phyloP scores from a whole-genome alignment of 2,797 vertebrate genomes.

The Neostethus bicornis region DNA sequence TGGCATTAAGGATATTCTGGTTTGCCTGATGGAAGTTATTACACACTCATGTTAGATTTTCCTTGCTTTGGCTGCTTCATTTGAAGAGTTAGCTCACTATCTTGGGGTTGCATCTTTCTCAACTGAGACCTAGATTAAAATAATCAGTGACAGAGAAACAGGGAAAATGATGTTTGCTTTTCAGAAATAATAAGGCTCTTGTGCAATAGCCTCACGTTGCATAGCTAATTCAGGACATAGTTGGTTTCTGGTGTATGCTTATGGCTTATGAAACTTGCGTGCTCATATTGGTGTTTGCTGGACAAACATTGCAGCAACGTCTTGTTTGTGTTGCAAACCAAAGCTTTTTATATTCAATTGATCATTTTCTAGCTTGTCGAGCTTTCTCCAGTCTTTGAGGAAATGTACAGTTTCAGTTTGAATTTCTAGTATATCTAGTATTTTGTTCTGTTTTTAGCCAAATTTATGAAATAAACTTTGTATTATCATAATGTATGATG shows the following conservation, averaged over 20 bases:
- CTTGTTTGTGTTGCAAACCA: slow-evolving; percentile 20
- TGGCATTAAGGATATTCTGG: slow-evolving; percentile 37
- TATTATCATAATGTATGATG: too few species aligned
- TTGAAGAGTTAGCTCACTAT: slow-evolving; percentile 9
- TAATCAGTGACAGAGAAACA: slow-evolving; percentile 21
- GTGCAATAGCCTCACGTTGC: slow-evolving; percentile 14
- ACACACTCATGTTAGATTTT: slow-evolving; percentile 31
- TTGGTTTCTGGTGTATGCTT: slow-evolving; percentile 37
- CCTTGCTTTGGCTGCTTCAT: slow-evolving; percentile 43
- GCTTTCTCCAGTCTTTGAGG: not conserved
- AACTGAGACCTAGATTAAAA: slow-evolving; percentile 15
- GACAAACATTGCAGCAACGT: slow-evolving; percentile 22
- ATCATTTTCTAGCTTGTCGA: slow-evolving; percentile 10
- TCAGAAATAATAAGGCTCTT: slow-evolving; percentile 21
- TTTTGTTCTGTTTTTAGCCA: too few species aligned
- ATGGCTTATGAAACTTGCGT: slow-evolving; percentile 18
- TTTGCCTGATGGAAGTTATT: slow-evolving; percentile 61
- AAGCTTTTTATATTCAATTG: slow-evolving; percentile 19
- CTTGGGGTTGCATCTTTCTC: slow-evolving; percentile 32
- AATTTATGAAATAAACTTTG: too few species aligned
- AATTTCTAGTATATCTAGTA: too few species aligned
- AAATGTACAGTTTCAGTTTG: too few species aligned
- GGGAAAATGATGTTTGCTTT: not conserved
- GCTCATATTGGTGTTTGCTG: slow-evolving; percentile 21
- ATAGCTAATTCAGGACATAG: slow-evolving; percentile 9